phyloP scores from a whole-genome alignment of 2,888 invertebrate species.

The Eristalis arbustorum region DNA sequence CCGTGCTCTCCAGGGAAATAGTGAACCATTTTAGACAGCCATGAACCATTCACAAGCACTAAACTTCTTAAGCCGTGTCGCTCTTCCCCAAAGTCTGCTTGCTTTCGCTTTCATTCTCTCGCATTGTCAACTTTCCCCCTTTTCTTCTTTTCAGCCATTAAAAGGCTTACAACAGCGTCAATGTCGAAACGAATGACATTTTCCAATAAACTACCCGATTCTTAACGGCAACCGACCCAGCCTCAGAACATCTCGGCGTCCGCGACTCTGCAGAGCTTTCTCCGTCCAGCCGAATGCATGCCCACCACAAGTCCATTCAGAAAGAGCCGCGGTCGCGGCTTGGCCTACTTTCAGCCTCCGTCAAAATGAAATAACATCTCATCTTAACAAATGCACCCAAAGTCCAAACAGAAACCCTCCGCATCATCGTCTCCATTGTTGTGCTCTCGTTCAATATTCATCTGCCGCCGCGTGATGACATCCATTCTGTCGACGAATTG shows the following conservation, averaged over 20 bases:
- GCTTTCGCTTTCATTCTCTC: background rate
- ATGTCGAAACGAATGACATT: background rate
- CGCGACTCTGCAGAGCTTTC: background rate
- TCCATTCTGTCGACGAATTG: background rate
- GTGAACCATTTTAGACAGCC: too few relatives aligned
- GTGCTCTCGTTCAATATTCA: conserved; percentile 8
- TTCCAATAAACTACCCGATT: background rate
- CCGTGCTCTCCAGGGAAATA: too few relatives aligned
- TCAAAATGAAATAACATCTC: conserved; percentile 12
- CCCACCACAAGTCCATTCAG: background rate
- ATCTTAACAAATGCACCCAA: background rate
- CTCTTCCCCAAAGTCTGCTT: background rate
- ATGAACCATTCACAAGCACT: too few relatives aligned
- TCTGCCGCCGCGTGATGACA: conserved; percentile 6
- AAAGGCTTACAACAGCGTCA: background rate
- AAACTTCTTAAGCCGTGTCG: background rate
- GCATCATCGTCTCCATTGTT: background rate
- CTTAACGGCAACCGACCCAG: background rate
- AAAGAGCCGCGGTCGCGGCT: too few relatives aligned
- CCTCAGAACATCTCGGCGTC: background rate
- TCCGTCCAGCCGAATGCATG: background rate
- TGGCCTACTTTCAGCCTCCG: background rate
- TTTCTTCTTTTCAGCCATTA: background rate
- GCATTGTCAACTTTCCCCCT: background rate
- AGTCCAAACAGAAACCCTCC: background rate